Evolutionary conservation across 2,113 vertebrate species (phyloP), one percentile per base, ranked within the genome.

Genomic region (Terrapene triunguis): DNA sequence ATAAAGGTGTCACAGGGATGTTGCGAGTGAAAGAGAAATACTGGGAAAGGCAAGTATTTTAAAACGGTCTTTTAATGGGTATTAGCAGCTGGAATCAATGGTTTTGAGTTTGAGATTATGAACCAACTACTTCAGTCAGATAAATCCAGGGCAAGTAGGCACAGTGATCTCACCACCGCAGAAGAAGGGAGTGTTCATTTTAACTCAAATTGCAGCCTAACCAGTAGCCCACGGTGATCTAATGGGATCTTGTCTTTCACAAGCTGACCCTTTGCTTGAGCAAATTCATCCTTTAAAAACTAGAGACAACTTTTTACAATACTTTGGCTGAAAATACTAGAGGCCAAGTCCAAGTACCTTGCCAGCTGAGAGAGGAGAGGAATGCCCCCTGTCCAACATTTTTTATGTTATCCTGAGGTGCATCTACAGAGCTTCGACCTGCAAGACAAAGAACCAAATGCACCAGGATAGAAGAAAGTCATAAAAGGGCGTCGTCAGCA

Each of bases 281-380:
- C 32, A 57, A 80, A 82, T 84, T 42, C 9, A 4, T 57, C 50
- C 84, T 8, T 0, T 44, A n/a, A 72, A 72, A 72, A 5, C 35
- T 5, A 10, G 35, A 22, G 17, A 38, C 17, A 22, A 19, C 17
- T 38, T 72, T 38, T 38, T 38, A 22, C n/a, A 72, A 38, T 38
- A 38, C 19, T n/a, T 69, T 21, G n/a, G 65, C 65, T 72, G 65
- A 72, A 21, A 6, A 92, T 35, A 29, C 24, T 76, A 44, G 50
- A 93, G 69, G n/a, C 16, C 51, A 85, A 89, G 65, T 12, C 88
- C 74, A 79, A 74, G 3, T 98, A 99, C 98, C 98, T 99, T 99
- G 98, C 98, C 98, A 98, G 95, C 97, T 98, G 90, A 99, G 98
- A 83, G 98, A 98, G 38, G 98, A 98, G 94, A 99, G 98, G 96